A percentile compares a stretch with the other conserved stretches of the same genome.
Evolutionary conservation across 1,140 invertebrate species (phyloP).

Genomic region (Tribolium castaneum): DNA sequence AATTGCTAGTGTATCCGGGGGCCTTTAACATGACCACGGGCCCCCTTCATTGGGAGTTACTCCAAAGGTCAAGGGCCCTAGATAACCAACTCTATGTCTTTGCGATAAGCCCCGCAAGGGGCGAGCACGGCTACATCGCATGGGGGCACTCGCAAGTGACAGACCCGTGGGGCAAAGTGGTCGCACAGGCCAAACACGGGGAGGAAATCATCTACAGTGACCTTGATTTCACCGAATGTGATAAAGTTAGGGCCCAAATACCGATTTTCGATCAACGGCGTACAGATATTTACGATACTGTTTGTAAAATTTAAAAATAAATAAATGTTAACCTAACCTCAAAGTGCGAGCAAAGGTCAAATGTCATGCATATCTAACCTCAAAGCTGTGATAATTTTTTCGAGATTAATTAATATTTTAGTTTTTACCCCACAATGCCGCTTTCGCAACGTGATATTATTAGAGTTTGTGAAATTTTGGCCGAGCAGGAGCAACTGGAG

Average conservation of each 20-base stretch:
- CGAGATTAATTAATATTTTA: background rate
- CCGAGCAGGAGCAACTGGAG: constrained; percentile 30
- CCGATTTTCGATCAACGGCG: constrained; percentile 82
- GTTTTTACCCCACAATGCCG: background rate
- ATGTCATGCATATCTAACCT: background rate
- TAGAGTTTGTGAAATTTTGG: constrained; percentile 32
- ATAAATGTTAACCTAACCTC: background rate
- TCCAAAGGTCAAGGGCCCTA: constrained; percentile 82
- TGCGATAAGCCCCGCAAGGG: constrained; percentile 82
- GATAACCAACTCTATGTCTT: constrained; percentile 89
- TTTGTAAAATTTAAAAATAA: constrained; percentile 41
- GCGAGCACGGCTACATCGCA: constrained; percentile 82
- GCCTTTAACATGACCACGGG: constrained; percentile 97
- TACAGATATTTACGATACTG: constrained; percentile 82
- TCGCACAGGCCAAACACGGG: constrained; percentile 74
- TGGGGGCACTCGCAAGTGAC: constrained; percentile 90
- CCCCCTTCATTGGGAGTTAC: constrained; percentile 90
- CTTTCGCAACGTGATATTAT: background rate
- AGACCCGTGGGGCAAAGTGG: constrained; percentile 88
- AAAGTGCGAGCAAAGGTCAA: background rate
- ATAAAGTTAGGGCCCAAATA: constrained; percentile 84
- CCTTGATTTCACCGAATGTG: constrained; percentile 80
- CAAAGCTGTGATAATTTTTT: background rate
- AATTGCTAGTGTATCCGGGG: constrained; percentile 89
- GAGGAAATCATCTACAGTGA: constrained; percentile 82